Base-by-base conservation (phyloP, 2,113 vertebrate genomes). In the Aldabrachelys gigantea region DNA sequence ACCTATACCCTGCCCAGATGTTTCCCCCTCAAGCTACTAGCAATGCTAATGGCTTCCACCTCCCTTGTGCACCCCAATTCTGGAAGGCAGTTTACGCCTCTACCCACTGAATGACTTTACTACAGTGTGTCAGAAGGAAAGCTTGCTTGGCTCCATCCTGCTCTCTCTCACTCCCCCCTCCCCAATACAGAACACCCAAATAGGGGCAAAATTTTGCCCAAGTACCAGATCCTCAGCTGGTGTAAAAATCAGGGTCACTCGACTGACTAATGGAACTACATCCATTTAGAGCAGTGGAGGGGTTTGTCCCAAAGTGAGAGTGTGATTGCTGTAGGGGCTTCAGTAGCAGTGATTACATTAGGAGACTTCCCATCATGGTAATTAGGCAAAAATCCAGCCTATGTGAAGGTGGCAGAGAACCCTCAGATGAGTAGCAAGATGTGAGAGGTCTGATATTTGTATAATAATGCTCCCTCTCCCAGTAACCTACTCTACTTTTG, bases 391-490 rank as follows among this genome's bases (percentile, higher is more conserved):
- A 84, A 8, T 0, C 29, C 87, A 85, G 47, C 27, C 31, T 92
- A 59, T 79, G 88, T 10, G 41, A 87, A 85, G 65, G 92, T 81
- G 83, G 84, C 52, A 0, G 1, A 69, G 88, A 84, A 96, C 53
- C 87, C 85, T 52, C 0, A 5, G 65, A n/a, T 47, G 41, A 76
- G 24, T 76, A 47, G 5, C 10, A 89, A 92, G 93, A 92, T 31
- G 91, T 89, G 87, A 69, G 62, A 52, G 91, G 97, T 95, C n/a
- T 91, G 97, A 93, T 97, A 91, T 52, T 52, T 69, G 54, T 80
- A 82, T 5, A 82, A 91, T 93, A 96, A 92, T 75, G 84, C 94
- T 95, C 94, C 95, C 89, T 88, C 69, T 85, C 88, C 92, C 6
- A 95, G 85, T 88, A 75, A 87, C 62, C 65, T 65, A 62, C 87